Conservation (phyloP, 2,888 invertebrate species). For the Folsomia candida region DNA sequence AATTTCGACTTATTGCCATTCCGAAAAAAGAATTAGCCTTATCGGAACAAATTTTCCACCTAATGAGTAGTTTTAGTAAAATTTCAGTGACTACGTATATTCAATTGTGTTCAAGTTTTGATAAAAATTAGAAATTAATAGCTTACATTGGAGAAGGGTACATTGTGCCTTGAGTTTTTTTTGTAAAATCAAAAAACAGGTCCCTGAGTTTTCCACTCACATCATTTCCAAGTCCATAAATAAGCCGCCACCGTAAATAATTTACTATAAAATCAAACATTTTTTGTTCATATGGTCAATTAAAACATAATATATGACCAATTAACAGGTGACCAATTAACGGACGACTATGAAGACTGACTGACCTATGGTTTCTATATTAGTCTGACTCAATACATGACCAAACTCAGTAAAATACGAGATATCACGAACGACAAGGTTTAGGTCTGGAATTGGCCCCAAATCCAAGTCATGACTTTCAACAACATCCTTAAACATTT, state of each 20-base stretch:
- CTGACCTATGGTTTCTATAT: no score
- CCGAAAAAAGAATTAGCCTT: conserved; percentile 46
- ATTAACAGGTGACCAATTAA: neutral
- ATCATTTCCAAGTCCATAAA: conserved; percentile 41
- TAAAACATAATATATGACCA: no score
- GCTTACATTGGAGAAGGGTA: conserved; percentile 26
- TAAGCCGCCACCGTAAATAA: conserved; percentile 45
- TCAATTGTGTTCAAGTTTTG: neutral
- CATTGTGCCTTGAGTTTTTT: conserved; percentile 37
- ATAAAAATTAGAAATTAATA: neutral
- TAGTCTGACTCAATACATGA: conserved; percentile 12
- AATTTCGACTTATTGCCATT: conserved; percentile 47
- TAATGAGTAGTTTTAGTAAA: no score
- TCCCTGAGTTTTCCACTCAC: conserved; percentile 38
- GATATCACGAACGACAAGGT: conserved; percentile 41
- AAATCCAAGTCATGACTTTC: conserved; percentile 10
- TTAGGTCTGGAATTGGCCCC: conserved; percentile 15
- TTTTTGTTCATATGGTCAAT: no score
- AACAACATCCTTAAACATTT: conserved; percentile 34
- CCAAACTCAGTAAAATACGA: conserved; percentile 35
- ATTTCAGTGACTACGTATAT: neutral
- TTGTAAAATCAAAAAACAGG: conserved; percentile 43
- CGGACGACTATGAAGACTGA: neutral
- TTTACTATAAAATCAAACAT: no score
- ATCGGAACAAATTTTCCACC: conserved; percentile 47